phyloP scores from a whole-genome alignment of 2,113 vertebrate genomes.

The Antechinus stuartii region DNA sequence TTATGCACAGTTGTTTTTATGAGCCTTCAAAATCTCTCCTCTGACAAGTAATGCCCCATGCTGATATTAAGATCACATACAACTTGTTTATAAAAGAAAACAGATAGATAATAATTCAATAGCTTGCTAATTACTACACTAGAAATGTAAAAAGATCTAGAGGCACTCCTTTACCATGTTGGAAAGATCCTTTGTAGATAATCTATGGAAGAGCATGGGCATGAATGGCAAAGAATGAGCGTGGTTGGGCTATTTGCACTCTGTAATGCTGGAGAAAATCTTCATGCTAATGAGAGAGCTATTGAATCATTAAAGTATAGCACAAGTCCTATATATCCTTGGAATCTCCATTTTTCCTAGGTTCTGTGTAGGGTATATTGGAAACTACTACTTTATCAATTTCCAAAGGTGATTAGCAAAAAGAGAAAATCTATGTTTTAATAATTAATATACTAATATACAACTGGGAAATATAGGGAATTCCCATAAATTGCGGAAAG shows the following conservation, averaged over 20 bases:
- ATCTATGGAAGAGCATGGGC: neutral
- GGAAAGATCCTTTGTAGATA: neutral
- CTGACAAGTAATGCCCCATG: neutral
- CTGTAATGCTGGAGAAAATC: neutral
- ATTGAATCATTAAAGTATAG: neutral
- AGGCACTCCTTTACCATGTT: neutral
- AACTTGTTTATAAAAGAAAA: neutral
- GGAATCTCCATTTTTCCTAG: neutral
- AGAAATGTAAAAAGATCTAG: neutral
- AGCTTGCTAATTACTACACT: neutral
- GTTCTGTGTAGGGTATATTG: neutral
- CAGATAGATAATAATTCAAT: neutral
- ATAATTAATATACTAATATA: no score
- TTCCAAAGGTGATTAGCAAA: no score
- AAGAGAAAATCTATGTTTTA: no score
- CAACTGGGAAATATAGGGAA: no score
- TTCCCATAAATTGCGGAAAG: no score
- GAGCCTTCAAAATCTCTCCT: neutral
- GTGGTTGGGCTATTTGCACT: neutral
- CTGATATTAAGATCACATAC: neutral
- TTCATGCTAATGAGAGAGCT: neutral
- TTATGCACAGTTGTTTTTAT: neutral
- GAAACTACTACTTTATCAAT: neutral
- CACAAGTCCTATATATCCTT: neutral
- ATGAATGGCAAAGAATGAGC: neutral